Percentiles rank a stretch among this genome's conserved stretches.
These are phyloP conservation scores for Hirudinaria manillensis DNA, from an alignment of 2,888 invertebrate genomes.

Conservation along the genomic window DNA sequence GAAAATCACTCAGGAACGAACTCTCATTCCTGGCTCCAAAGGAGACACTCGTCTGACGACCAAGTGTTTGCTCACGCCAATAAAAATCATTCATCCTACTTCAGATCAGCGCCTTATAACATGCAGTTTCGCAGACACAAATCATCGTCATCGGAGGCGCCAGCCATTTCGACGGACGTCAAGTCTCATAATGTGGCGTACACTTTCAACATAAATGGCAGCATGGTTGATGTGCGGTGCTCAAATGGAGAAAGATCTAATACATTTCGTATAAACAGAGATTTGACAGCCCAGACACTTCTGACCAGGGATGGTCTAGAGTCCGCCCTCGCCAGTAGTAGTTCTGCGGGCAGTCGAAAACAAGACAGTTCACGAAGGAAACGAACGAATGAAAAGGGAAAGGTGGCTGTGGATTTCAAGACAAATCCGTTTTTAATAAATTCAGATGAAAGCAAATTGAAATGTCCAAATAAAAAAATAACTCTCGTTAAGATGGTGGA, in stretches of 20 bases:
- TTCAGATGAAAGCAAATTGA: not conserved
- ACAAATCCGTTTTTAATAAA: not conserved
- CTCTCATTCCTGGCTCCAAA: not conserved
- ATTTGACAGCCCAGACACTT: slow-evolving; percentile 14
- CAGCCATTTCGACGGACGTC: not conserved
- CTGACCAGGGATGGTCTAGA: slow-evolving; percentile 8
- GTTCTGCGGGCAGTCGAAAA: not conserved
- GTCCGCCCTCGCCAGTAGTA: slow-evolving; percentile 7
- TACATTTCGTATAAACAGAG: slow-evolving; percentile 33
- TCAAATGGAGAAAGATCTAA: slow-evolving; percentile 30
- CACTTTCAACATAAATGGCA: slow-evolving; percentile 38
- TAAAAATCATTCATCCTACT: not conserved
- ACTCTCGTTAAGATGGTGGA: slow-evolving; percentile 24
- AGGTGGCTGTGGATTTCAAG: not conserved
- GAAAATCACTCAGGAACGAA: slow-evolving; percentile 7
- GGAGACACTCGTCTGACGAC: slow-evolving; percentile 25
- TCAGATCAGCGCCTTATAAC: not conserved
- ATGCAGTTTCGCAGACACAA: slow-evolving; percentile 2
- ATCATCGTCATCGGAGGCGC: slow-evolving; percentile 18
- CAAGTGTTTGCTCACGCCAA: not conserved
- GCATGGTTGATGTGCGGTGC: slow-evolving; percentile 40
- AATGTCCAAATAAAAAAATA: slow-evolving; percentile 7
- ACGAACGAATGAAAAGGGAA: not conserved
- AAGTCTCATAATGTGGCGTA: slow-evolving; percentile 33
- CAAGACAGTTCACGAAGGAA: not conserved